Evolutionary conservation across 2,113 vertebrate species (phyloP), one percentile per base, ranked within the genome.

Genomic region (Brienomyrus longianalis): DNA sequence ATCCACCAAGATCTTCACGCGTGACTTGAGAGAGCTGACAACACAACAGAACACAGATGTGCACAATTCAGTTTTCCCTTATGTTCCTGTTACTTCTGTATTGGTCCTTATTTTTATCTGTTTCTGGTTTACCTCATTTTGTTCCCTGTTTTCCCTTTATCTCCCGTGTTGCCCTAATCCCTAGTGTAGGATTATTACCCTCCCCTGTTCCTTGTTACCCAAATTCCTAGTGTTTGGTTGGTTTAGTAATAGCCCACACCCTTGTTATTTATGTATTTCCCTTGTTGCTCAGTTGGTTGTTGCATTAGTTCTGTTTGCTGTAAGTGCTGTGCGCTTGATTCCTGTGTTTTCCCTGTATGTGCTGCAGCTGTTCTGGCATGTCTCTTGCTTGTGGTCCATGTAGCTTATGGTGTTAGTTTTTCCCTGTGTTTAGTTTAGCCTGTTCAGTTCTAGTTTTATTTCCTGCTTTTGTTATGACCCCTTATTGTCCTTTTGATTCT

Each of bases 1-100:
- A 0, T 99, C 98, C 66, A 99, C 97, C 95, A 98, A 95, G 90
- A 99, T 94, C 51, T 97, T 97, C 80, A 99, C 97, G 1, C 98
- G 97, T 1, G 96, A 95, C 94, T 97, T 98, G 70, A 99, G 95
- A 91, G 92, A 96, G 92, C 98, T 99, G 89, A 85, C 89, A 0
- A 15, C 77, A 84, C 21, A 62, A 21, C 51, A n/a, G 35, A n/a
- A 59, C 52, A 27, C 50, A 89, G 31, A 39, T n/a, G 39, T 74
- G 59, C 43, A 47, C 21, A 50, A n/a, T 85, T 77, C 15, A 39
- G 15, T 43, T 17, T 39, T 80, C 15, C 35, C 17, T 5, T 19
- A 15, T 39, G 35, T 21, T 56, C 17, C 43, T 19, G 31, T 19
- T 7, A 56, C 74, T 19, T 43, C 11, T 39, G 31, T 77, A 8